phyloP scores from a whole-genome alignment of 2,888 invertebrate species.

The Psococerastis gibbosa region DNA sequence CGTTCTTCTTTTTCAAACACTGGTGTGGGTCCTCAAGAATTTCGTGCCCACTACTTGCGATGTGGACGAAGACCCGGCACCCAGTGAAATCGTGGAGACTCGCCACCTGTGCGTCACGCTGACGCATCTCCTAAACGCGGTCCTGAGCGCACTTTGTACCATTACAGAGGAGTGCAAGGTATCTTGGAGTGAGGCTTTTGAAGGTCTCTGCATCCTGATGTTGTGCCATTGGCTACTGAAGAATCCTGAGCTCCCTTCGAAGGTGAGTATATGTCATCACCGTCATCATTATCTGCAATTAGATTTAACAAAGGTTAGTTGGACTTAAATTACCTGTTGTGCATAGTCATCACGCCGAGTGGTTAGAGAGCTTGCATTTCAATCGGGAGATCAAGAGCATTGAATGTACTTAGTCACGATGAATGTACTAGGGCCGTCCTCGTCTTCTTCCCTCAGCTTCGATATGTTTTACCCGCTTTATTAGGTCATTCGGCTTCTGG shows the following conservation, averaged over 20 bases:
- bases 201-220: neutral
- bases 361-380: too few species aligned
- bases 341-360: too few species aligned
- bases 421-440: neutral
- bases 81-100: neutral
- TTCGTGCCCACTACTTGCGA: neutral
- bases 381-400: too few species aligned
- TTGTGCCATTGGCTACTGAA: neutral
- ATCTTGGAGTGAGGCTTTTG: neutral
- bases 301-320: neutral
- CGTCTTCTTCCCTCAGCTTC: too few species aligned
- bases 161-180: neutral
- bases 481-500: too few species aligned
- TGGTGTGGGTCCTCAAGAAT: neutral
- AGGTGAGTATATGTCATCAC: constrained; percentile 2
- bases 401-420: too few species aligned
- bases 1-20: neutral
- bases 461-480: too few species aligned
- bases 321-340: too few species aligned
- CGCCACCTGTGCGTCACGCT: neutral
- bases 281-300: neutral
- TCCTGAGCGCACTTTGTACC: neutral
- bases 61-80: neutral
- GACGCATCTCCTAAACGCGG: neutral
- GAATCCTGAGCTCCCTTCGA: constrained; percentile 1